Evolutionary conservation across 2,888 invertebrate genomes (phyloP).

Genomic region (Acanthosepion esculentum): DNA sequence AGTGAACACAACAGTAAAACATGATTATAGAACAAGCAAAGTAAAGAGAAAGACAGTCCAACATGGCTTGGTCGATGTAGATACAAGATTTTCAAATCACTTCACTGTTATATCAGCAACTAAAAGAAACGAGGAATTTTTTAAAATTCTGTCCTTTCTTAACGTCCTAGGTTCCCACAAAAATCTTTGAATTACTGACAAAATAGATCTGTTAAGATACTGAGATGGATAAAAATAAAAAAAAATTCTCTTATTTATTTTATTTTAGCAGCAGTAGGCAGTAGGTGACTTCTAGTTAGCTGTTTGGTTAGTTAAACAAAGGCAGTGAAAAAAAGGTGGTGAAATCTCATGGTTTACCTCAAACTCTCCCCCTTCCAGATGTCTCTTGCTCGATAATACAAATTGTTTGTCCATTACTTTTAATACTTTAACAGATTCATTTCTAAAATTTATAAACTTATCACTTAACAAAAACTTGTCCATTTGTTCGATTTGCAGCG

Average conservation of each 20-base stretch:
- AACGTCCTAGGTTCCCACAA: background rate
- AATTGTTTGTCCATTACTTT: background rate
- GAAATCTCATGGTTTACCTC: background rate
- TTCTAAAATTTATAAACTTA: background rate
- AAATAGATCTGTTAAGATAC: background rate
- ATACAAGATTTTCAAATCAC: background rate
- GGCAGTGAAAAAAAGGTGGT: background rate
- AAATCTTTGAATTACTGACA: background rate
- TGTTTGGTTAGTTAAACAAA: conserved; percentile 33
- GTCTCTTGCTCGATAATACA: background rate
- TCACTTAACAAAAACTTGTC: background rate
- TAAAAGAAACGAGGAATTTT: background rate
- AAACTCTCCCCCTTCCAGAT: conserved; percentile 14
- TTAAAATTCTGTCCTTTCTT: background rate
- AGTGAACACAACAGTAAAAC: background rate
- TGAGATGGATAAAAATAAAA: background rate
- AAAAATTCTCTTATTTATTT: background rate
- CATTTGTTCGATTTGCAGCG: background rate
- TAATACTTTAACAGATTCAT: background rate
- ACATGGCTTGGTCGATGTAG: background rate
- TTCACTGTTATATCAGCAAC: background rate
- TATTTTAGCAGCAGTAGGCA: conserved; percentile 33
- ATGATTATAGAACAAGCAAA: background rate
- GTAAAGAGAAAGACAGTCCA: background rate
- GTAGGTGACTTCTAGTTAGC: conserved; percentile 12